A percentile compares a stretch with the other conserved stretches of the same genome.
phyloP scores from a whole-genome alignment of 2,888 invertebrate species.

The Clitarchus hookeri region DNA sequence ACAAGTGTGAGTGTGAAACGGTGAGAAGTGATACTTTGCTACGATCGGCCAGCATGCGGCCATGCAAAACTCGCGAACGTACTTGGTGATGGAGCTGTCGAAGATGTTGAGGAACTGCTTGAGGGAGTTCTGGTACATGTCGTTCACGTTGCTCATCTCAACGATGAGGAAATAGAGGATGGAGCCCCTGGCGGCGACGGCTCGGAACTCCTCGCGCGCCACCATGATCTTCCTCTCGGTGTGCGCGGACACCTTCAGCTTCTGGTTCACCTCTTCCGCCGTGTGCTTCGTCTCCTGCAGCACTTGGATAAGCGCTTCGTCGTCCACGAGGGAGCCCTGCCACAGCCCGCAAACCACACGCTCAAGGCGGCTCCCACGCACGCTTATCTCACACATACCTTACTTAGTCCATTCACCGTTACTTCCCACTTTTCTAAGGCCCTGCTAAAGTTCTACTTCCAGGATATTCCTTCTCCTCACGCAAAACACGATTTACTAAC shows the following conservation, averaged over 20 bases:
- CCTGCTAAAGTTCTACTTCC: too few relatives aligned
- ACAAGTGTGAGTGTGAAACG: too few relatives aligned
- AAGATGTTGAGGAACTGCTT: conserved; percentile 93
- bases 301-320: conserved; percentile 91
- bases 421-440: too few relatives aligned
- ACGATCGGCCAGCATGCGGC: too few relatives aligned
- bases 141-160: conserved; percentile 95
- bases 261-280: conserved; percentile 93
- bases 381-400: too few relatives aligned
- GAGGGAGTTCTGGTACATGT: conserved; percentile 96
- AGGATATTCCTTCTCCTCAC: too few relatives aligned
- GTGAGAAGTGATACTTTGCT: too few relatives aligned
- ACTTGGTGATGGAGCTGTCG: conserved; percentile 88
- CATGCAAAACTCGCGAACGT: conserved; percentile 32
- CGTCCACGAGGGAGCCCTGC: conserved; percentile 88
- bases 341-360: background rate
- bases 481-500: too few relatives aligned
- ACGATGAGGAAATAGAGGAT: conserved; percentile 95
- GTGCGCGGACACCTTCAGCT: conserved; percentile 87
- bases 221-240: conserved; percentile 93
- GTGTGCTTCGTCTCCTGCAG: conserved; percentile 85
- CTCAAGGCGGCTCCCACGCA: too few relatives aligned
- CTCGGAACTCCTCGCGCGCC: conserved; percentile 93
- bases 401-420: too few relatives aligned
- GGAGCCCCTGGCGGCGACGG: conserved; percentile 92